Evolutionary conservation across 2,113 vertebrate genomes (phyloP).

Genomic region (Microcebus murinus): DNA sequence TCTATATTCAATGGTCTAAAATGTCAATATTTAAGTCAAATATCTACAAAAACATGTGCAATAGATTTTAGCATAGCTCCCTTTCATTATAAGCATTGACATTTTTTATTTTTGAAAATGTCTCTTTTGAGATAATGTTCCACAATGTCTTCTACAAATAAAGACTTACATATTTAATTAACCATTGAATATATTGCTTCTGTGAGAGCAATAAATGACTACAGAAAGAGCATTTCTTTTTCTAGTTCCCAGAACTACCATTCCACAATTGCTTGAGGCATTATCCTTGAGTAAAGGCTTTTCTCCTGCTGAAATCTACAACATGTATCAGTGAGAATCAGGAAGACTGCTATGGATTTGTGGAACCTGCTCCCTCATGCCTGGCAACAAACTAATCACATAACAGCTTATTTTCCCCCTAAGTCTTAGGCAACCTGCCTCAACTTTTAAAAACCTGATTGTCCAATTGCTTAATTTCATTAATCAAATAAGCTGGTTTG

Average conservation of each 20-base stretch:
- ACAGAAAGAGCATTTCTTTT: not conserved
- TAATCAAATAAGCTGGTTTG: not conserved
- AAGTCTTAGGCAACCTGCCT: not conserved
- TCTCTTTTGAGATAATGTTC: constrained; percentile 45
- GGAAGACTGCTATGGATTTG: not conserved
- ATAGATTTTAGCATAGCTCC: not conserved
- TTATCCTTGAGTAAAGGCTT: constrained; percentile 37
- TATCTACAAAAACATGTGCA: constrained; percentile 29
- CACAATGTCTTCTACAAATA: constrained; percentile 31
- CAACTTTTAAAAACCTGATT: constrained; percentile 23
- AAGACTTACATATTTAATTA: constrained; percentile 25
- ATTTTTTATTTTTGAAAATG: constrained; percentile 44
- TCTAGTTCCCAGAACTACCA: not conserved
- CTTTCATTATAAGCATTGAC: not conserved
- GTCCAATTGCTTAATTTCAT: constrained; percentile 22
- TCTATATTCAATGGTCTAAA: constrained; percentile 28
- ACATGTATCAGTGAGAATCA: not conserved
- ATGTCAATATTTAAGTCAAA: constrained; percentile 41
- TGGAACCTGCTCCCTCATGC: not conserved
- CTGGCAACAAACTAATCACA: not conserved
- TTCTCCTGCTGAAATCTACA: constrained; percentile 14
- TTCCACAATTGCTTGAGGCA: not conserved
- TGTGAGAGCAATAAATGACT: not conserved
- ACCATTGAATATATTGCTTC: constrained; percentile 6
- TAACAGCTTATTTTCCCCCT: not conserved